Conservation (phyloP, 2,113 vertebrate species). For the Ardeotis arabs region DNA sequence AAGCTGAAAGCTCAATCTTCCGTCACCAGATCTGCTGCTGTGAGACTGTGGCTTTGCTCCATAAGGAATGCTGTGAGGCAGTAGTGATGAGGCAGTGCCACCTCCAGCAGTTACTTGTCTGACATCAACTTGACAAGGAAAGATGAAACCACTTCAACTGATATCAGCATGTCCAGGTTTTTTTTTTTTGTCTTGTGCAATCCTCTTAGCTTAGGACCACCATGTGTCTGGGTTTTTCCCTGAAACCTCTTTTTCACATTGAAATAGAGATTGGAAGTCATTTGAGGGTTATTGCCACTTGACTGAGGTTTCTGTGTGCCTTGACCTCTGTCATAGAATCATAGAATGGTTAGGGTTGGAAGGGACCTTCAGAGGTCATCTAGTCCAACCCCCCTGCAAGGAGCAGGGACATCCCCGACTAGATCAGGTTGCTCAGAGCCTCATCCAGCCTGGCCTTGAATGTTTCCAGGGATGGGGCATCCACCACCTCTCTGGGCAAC, state of each 20-base stretch:
- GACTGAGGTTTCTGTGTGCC: background rate
- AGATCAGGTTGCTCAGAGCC: too few species aligned
- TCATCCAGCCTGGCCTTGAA: too few species aligned
- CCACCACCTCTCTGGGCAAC: too few species aligned
- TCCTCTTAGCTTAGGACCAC: background rate
- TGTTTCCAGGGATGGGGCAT: too few species aligned
- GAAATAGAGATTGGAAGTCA: background rate
- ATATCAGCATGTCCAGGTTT: background rate
- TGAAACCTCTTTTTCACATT: background rate
- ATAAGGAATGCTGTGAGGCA: background rate
- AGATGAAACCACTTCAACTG: background rate
- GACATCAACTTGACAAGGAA: background rate
- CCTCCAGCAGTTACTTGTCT: constrained; percentile 39
- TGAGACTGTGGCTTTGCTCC: background rate
- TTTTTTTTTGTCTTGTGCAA: background rate
- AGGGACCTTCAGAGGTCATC: too few species aligned
- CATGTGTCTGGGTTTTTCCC: background rate
- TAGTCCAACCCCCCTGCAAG: too few species aligned
- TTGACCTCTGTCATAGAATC: background rate
- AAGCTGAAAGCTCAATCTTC: constrained; percentile 11
- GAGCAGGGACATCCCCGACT: too few species aligned
- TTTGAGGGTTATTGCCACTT: background rate
- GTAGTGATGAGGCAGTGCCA: constrained; percentile 47
- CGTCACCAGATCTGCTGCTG: background rate
- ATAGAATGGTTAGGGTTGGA: too few species aligned